A percentile compares a stretch with the other conserved stretches of the same genome.
Conservation (phyloP, 2,888 invertebrate genomes). For the Phyllotreta striolata region DNA sequence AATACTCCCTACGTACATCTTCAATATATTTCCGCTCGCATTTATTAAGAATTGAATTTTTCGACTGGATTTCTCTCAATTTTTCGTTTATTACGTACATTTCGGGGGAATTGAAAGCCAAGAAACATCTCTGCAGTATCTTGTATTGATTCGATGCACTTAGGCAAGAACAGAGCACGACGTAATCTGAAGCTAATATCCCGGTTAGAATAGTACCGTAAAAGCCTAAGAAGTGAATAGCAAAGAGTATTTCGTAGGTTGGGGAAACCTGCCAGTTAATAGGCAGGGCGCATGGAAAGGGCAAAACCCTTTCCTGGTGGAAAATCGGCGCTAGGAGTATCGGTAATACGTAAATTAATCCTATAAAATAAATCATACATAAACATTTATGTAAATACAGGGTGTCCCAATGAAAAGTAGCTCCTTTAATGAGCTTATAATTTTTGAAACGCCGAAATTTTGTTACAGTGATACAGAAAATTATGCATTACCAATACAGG, state of each 20-base stretch:
- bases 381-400: no score
- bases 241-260: not conserved
- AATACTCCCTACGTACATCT: slow-evolving; percentile 9
- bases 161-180: not conserved
- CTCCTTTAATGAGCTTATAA: no score
- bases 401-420: no score
- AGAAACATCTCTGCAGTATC: slow-evolving; percentile 21
- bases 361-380: no score
- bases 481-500: no score
- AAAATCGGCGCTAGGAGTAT: not conserved
- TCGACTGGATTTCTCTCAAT: not conserved
- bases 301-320: slow-evolving; percentile 1
- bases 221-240: slow-evolving; percentile 1
- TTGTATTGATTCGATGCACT: slow-evolving; percentile 12
- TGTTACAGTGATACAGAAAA: no score
- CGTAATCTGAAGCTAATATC: not conserved
- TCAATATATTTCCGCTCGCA: not conserved
- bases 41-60: no score
- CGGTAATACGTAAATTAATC: no score
- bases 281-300: slow-evolving; percentile 15
- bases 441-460: no score
- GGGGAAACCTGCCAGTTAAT: not conserved
- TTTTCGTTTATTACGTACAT: slow-evolving; percentile 7
- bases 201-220: not conserved
- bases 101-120: slow-evolving; percentile 9